Percentiles rank a stretch among this genome's conserved stretches.
Conservation (phyloP, 2,888 invertebrate genomes). For the Drosophila seclusa region DNA sequence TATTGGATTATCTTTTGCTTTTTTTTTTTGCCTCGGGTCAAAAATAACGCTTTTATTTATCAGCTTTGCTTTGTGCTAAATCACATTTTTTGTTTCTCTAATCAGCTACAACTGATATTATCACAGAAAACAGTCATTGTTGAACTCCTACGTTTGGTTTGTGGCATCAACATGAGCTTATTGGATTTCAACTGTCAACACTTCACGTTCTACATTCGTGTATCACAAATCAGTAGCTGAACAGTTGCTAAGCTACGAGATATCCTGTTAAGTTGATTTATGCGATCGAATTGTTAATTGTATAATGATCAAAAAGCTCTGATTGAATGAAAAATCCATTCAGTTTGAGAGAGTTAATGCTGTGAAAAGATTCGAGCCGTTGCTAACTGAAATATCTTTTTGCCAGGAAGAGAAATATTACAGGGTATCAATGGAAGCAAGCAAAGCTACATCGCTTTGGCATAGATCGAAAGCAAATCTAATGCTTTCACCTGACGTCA, state of each 20-base stretch:
- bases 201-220: slow-evolving; percentile 13
- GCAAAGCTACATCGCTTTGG: background rate
- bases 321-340: background rate
- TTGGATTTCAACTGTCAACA: slow-evolving; percentile 19
- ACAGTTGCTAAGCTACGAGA: background rate
- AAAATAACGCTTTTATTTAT: background rate
- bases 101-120: slow-evolving; percentile 14
- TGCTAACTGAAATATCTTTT: background rate
- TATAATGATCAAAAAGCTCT: background rate
- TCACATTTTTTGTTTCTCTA: background rate
- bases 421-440: slow-evolving; percentile 17
- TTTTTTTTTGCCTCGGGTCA: background rate
- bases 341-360: background rate
- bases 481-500: slow-evolving; percentile 54
- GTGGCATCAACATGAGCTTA: slow-evolving; percentile 21
- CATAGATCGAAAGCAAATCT: slow-evolving; percentile 6
- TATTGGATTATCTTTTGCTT: background rate
- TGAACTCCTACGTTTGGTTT: background rate
- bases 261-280: slow-evolving; percentile 7
- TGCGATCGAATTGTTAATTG: background rate
- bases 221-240: background rate
- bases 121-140: background rate
- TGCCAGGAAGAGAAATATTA: background rate
- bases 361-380: background rate
- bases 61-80: slow-evolving; percentile 2